Evolutionary conservation across 2,888 invertebrate genomes (phyloP).

Genomic region (Leptopilina syphax): DNA sequence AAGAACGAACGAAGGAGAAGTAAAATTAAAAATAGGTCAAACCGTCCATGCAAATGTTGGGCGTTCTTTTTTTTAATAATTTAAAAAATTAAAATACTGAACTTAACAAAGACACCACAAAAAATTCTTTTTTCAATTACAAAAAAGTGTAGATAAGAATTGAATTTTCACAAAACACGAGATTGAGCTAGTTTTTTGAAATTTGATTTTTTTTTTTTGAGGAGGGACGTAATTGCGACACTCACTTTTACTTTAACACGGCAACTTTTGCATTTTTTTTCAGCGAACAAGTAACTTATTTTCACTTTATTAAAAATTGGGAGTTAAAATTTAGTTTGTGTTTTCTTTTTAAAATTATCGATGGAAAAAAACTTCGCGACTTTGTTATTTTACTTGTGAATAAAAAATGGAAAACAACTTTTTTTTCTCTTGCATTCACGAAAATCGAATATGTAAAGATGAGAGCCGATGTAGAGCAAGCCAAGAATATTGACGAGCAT

Average conservation of each 20-base stretch:
- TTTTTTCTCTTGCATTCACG: no score
- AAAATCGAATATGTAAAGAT: no score
- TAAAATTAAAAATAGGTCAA: conserved; percentile 13
- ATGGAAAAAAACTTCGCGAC: conserved; percentile 23
- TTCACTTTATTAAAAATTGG: not conserved
- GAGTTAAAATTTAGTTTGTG: conserved; percentile 10
- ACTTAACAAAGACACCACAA: conserved; percentile 40
- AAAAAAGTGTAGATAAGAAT: conserved; percentile 27
- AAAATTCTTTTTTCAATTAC: not conserved
- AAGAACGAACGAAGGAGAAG: not conserved
- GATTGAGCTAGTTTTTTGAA: conserved; percentile 2
- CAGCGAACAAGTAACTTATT: conserved; percentile 16
- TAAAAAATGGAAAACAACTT: no score
- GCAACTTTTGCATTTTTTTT: conserved; percentile 50
- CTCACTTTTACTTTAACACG: conserved; percentile 54
- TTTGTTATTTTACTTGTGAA: not conserved
- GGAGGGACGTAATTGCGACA: conserved; percentile 44
- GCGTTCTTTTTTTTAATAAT: conserved; percentile 26
- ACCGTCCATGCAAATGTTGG: conserved; percentile 52
- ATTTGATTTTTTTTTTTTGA: conserved; percentile 23
- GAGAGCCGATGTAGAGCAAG: no score
- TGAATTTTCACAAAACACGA: conserved; percentile 43
- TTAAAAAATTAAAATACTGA: conserved; percentile 6
- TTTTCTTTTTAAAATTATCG: not conserved
- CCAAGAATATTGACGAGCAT: no score